Conservation (phyloP, 2,113 vertebrate species). For the Gavialis gangeticus region DNA sequence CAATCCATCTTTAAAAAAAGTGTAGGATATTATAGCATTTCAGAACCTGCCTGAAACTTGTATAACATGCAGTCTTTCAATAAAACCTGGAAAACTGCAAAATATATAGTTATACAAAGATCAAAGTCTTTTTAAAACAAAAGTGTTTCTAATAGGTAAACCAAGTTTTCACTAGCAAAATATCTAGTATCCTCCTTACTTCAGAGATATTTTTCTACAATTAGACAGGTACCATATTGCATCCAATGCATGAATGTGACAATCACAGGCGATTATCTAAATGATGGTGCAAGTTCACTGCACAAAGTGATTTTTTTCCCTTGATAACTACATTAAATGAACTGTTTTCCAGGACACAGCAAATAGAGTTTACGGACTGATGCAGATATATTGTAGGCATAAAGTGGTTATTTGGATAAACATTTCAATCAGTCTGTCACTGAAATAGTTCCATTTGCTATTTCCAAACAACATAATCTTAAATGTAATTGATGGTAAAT, state of each 20-base stretch:
- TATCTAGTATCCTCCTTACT: not conserved
- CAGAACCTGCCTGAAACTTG: not conserved
- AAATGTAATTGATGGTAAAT: slow-evolving; percentile 26
- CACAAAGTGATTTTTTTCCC: not conserved
- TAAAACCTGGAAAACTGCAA: not conserved
- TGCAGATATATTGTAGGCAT: not conserved
- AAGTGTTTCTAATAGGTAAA: not conserved
- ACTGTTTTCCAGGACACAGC: not conserved
- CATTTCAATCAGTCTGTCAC: slow-evolving; percentile 8
- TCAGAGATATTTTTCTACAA: not conserved
- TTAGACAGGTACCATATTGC: not conserved
- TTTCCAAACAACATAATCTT: slow-evolving; percentile 1
- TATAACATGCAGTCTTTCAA: not conserved
- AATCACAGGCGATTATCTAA: slow-evolving; percentile 28
- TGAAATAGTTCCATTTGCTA: slow-evolving; percentile 12
- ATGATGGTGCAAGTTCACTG: slow-evolving; percentile 4
- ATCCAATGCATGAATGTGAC: not conserved
- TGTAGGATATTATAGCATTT: not conserved
- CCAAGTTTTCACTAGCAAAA: not conserved
- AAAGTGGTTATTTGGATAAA: slow-evolving; percentile 42
- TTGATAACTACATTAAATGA: not conserved
- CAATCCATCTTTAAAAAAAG: not conserved
- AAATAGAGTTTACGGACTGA: slow-evolving; percentile 23
- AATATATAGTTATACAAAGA: not conserved
- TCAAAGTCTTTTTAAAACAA: not conserved